Conservation (phyloP, 2,797 vertebrate genomes). For the Enteromius treurensis region DNA sequence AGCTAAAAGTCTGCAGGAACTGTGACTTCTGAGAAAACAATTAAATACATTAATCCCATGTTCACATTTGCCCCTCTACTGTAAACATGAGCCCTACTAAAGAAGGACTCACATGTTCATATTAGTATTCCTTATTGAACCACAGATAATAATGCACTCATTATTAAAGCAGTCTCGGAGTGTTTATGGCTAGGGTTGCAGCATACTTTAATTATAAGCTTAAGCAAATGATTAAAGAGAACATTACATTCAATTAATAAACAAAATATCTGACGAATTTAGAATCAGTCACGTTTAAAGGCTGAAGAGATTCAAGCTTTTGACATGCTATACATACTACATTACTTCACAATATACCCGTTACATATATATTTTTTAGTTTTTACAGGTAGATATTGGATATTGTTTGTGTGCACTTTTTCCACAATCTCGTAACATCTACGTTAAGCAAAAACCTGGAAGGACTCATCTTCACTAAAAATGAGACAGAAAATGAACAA, state of each 20-base stretch:
- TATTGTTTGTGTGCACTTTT: background rate
- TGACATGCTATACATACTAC: background rate
- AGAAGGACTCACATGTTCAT: constrained; percentile 30
- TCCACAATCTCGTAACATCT: background rate
- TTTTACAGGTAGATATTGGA: background rate
- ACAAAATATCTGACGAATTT: background rate
- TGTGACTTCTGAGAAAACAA: constrained; percentile 41
- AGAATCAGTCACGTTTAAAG: background rate
- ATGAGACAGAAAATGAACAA: background rate
- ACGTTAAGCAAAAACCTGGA: background rate
- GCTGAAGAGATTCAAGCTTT: background rate
- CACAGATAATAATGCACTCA: constrained; percentile 45
- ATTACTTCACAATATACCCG: background rate
- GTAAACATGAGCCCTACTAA: constrained; percentile 23
- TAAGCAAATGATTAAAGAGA: constrained; percentile 49
- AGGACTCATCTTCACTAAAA: background rate
- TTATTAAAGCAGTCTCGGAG: constrained; percentile 42
- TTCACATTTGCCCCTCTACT: constrained; percentile 20
- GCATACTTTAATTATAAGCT: constrained; percentile 51
- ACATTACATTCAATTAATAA: constrained; percentile 36
- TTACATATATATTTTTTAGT: background rate
- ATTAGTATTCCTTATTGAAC: constrained; percentile 55
- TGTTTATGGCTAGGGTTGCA: constrained; percentile 49
- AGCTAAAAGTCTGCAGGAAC: constrained; percentile 61
- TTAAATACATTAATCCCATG: constrained; percentile 5